Conservation (phyloP, 64 coral and sea anemone species). For the Exaiptasia diaphana region DNA sequence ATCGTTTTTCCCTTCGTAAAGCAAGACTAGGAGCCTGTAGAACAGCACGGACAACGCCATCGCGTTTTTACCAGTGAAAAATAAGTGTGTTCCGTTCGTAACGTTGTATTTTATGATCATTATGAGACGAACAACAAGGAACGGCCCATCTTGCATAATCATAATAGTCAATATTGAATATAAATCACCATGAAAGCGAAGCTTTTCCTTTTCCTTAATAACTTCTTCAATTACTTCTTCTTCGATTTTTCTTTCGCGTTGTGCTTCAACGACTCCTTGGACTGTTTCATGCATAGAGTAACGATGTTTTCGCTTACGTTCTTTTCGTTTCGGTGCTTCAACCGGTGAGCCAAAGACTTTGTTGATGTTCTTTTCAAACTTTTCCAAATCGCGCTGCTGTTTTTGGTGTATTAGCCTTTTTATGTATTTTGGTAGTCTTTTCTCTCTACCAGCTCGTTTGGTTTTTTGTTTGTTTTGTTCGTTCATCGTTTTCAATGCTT, state of each 20-base stretch:
- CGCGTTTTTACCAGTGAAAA: slow-evolving; percentile 96
- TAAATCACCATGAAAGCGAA: slow-evolving; percentile 87
- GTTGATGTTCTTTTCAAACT: slow-evolving; percentile 41
- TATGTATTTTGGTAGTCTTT: slow-evolving; percentile 77
- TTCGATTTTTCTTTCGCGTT: slow-evolving; percentile 65
- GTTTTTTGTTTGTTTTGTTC: slow-evolving; percentile 8
- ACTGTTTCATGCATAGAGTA: slow-evolving; percentile 82
- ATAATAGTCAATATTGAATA: slow-evolving; percentile 88
- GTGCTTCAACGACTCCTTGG: slow-evolving; percentile 71
- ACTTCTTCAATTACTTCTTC: slow-evolving; percentile 78
- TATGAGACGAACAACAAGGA: slow-evolving; percentile 73
- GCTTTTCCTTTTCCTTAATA: slow-evolving; percentile 68
- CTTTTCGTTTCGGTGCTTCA: slow-evolving; percentile 12
- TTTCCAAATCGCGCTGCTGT: slow-evolving; percentile 41
- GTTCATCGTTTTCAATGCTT: background rate
- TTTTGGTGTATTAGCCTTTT: slow-evolving; percentile 68
- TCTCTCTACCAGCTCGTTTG: background rate
- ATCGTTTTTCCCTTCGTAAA: slow-evolving; percentile 65
- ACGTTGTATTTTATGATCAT: slow-evolving; percentile 79
- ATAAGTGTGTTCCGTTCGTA: slow-evolving; percentile 62
- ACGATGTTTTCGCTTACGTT: slow-evolving; percentile 27
- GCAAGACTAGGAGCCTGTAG: slow-evolving; percentile 77
- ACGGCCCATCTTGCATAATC: slow-evolving; percentile 97
- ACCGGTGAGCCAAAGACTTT: slow-evolving; percentile 3
- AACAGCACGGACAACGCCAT: slow-evolving; percentile 70